These are phyloP conservation scores for Cheilinus undulatus DNA, from an alignment of 2,113 vertebrate species.

Conservation along the genomic window DNA sequence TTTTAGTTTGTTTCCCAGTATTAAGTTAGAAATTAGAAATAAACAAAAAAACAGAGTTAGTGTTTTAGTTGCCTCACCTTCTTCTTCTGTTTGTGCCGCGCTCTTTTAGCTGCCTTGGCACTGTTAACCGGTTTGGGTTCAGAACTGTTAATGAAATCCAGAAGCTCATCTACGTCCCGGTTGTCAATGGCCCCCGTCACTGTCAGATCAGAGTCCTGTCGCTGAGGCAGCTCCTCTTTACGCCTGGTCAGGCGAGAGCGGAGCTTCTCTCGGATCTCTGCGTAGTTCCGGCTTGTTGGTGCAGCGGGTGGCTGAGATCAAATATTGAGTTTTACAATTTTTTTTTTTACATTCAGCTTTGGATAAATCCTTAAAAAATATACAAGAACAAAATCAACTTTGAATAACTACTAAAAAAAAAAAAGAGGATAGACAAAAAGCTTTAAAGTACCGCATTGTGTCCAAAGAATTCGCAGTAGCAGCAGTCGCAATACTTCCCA, in stretches of 20 bases:
- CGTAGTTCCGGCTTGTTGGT: slow-evolving; percentile 97
- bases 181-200: slow-evolving; percentile 87
- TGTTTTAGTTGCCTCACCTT: slow-evolving; percentile 85
- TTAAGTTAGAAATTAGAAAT: not conserved
- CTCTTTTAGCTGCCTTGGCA: slow-evolving; percentile 97
- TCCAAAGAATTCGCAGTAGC: slow-evolving; percentile 99
- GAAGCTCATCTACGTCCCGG: slow-evolving; percentile 94
- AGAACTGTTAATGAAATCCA: slow-evolving; percentile 98
- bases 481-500: slow-evolving; percentile 99
- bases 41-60: not conserved
- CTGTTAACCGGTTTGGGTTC: slow-evolving; percentile 96
- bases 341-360: not conserved
- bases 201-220: slow-evolving; percentile 90
- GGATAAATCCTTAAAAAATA: not conserved
- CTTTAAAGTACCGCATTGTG: slow-evolving; percentile 93
- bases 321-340: not conserved
- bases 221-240: slow-evolving; percentile 95
- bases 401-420: slow-evolving; percentile 1
- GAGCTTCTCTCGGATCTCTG: slow-evolving; percentile 98
- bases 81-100: slow-evolving; percentile 99
- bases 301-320: slow-evolving; percentile 91
- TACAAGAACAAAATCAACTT: not conserved
- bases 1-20: too few relatives aligned
- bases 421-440: not conserved
- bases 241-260: slow-evolving; percentile 94